Evolutionary conservation across 2,797 vertebrate species (phyloP).

Genomic region (Pangasius larnaudii): DNA sequence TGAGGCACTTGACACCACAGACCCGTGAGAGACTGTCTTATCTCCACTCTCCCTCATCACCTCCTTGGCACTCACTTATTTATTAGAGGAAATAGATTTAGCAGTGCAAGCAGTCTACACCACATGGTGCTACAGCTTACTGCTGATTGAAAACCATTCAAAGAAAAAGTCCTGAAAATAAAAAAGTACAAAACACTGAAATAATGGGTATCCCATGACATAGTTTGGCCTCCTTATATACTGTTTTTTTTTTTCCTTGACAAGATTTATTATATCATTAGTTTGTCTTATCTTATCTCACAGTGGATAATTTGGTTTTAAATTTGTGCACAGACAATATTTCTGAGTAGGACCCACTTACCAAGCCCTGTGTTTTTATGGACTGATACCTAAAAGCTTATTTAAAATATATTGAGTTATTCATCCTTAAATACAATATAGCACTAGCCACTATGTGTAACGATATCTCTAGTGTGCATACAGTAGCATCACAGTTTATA

Average conservation of each 20-base stretch:
- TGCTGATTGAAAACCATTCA: neutral
- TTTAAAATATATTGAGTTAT: neutral
- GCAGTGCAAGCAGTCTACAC: neutral
- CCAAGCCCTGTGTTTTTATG: neutral
- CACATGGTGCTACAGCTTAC: neutral
- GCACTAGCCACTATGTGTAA: neutral
- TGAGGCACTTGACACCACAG: conserved; percentile 4
- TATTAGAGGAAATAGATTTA: conserved; percentile 24
- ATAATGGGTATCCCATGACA: neutral
- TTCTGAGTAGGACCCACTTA: neutral
- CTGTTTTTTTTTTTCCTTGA: neutral
- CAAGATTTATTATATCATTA: neutral
- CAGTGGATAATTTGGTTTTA: conserved; percentile 20
- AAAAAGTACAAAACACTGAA: neutral
- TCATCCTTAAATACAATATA: neutral
- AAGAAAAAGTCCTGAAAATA: neutral
- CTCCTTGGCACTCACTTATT: conserved; percentile 12
- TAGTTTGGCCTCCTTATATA: neutral
- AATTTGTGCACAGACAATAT: neutral
- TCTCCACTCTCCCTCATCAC: neutral
- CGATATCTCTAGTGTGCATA: neutral
- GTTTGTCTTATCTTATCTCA: conserved; percentile 17
- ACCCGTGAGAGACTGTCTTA: conserved; percentile 13
- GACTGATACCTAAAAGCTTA: conserved; percentile 13
- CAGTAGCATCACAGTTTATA: neutral